Conservation (phyloP, 1,140 invertebrate species). For the Drosophila suzukii region DNA sequence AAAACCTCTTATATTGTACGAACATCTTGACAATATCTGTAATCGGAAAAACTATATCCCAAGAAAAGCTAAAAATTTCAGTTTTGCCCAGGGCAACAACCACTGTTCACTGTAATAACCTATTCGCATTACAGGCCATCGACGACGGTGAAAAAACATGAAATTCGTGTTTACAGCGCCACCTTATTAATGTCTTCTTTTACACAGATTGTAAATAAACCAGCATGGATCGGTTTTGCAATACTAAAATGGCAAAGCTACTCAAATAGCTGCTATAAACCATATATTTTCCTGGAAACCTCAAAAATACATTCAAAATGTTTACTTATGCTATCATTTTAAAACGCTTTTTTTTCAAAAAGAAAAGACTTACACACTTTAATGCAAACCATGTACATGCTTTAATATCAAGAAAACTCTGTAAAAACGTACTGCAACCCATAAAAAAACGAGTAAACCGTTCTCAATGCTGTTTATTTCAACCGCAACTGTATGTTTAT, state of each 20-base stretch:
- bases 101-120: not conserved
- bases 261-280: not conserved
- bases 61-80: not conserved
- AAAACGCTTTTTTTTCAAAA: not conserved
- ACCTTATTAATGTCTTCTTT: not conserved
- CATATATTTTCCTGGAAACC: no score
- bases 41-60: no score
- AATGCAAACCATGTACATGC: not conserved
- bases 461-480: not conserved
- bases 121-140: not conserved
- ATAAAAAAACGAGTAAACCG: not conserved
- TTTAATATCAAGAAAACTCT: not conserved
- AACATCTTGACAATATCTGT: not conserved
- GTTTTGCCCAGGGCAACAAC: not conserved
- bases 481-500: not conserved
- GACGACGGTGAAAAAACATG: not conserved
- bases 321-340: no score
- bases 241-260: not conserved
- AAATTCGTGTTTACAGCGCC: constrained; percentile 4
- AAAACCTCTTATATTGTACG: no score
- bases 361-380: not conserved
- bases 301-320: no score
- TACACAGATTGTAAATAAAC: not conserved
- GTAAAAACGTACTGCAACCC: not conserved
- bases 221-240: not conserved